Percentiles rank a stretch among this genome's conserved stretches.
These are phyloP conservation scores for Channa striata DNA, from an alignment of 2,797 vertebrate species.

Conservation along the genomic window DNA sequence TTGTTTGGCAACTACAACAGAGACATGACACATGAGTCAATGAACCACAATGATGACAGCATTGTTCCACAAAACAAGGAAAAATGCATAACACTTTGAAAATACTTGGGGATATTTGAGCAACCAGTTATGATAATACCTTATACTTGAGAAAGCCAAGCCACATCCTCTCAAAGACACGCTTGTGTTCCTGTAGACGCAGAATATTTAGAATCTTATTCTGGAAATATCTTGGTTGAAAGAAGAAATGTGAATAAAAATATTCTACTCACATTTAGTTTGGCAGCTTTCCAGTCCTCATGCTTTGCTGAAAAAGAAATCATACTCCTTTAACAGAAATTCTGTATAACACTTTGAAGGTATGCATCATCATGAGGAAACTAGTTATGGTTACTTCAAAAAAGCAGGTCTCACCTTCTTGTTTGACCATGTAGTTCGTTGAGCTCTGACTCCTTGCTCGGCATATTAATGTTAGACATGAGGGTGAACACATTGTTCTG, in stretches of 20 bases:
- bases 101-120: not conserved
- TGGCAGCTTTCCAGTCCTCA: constrained; percentile 90
- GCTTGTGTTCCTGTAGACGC: constrained; percentile 90
- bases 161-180: constrained; percentile 93
- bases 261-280: constrained; percentile 85
- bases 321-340: not conserved
- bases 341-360: not conserved
- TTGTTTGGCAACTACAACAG: constrained; percentile 86
- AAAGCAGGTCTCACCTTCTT: constrained; percentile 80
- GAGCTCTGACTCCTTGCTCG: constrained; percentile 80
- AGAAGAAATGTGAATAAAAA: not conserved
- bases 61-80: not conserved
- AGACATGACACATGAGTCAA: not conserved
- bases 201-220: constrained; percentile 2
- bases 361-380: not conserved
- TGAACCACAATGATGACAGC: not conserved
- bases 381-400: not conserved
- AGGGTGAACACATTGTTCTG: constrained; percentile 91
- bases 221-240: not conserved
- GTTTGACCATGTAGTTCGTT: constrained; percentile 88
- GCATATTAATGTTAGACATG: constrained; percentile 89
- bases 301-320: constrained; percentile 78
- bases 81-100: not conserved
- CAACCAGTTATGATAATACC: constrained; percentile 57
- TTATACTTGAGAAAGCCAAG: constrained; percentile 92